Conservation (phyloP, 1,140 invertebrate genomes). For the Drosophila nannoptera region DNA sequence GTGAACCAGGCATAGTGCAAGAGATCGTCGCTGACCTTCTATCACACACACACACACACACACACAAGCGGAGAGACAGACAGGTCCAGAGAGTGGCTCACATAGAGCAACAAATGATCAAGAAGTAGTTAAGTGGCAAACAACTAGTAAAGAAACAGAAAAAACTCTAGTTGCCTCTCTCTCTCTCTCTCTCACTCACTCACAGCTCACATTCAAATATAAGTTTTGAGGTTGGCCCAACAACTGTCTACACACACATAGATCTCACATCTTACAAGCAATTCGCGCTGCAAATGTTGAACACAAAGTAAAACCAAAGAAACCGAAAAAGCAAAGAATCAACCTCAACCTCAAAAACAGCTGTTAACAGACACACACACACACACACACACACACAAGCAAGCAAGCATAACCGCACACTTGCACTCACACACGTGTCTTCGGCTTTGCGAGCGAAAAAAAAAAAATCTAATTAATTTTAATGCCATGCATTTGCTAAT, state of each 20-base stretch:
- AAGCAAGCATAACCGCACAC: too few relatives aligned
- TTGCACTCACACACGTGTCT: too few relatives aligned
- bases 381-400: neutral
- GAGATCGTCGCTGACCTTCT: conserved; percentile 66
- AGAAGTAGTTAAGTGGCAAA: conserved; percentile 68
- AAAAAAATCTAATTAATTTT: conserved; percentile 49
- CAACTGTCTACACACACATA: conserved; percentile 26
- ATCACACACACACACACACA: conserved; percentile 33
- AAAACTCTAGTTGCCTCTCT: neutral
- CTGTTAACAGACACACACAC: conserved; percentile 35
- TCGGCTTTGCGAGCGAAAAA: neutral
- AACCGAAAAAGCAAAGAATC: conserved; percentile 51
- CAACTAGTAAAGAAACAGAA: conserved; percentile 45
- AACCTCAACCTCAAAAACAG: conserved; percentile 72
- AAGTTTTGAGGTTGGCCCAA: conserved; percentile 56
- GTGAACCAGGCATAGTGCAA: conserved; percentile 49
- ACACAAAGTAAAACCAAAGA: conserved; percentile 30
- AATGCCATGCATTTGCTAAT: conserved; percentile 56
- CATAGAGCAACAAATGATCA: conserved; percentile 52
- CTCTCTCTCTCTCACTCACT: conserved; percentile 6
- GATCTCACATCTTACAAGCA: conserved; percentile 10
- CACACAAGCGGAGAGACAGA: conserved; percentile 14
- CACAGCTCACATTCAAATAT: conserved; percentile 43
- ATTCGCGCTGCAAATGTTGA: conserved; percentile 17
- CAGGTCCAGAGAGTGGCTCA: neutral